A percentile compares a stretch with the other conserved stretches of the same genome.
These are phyloP conservation scores for Hymenopus coronatus DNA, from an alignment of 2,888 invertebrate genomes.

Conservation along the genomic window DNA sequence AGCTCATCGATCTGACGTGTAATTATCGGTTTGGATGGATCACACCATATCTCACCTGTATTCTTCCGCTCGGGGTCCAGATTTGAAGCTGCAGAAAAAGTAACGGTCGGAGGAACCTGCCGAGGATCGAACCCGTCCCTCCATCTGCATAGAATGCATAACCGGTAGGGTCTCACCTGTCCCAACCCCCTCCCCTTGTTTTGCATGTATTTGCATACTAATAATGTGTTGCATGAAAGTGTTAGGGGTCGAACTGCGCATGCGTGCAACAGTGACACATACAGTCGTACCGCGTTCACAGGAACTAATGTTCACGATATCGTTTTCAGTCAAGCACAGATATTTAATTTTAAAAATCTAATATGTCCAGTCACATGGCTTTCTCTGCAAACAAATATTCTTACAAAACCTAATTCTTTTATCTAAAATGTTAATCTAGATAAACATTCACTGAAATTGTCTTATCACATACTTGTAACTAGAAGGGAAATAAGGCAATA, in stretches of 20 bases:
- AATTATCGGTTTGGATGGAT: neutral
- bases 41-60: neutral
- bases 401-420: too few relatives aligned
- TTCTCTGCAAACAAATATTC: too few relatives aligned
- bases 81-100: neutral
- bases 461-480: too few relatives aligned
- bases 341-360: too few relatives aligned
- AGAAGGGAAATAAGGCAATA: too few relatives aligned
- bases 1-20: neutral
- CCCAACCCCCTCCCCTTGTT: neutral
- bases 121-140: neutral
- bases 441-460: too few relatives aligned
- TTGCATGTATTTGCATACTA: constrained; percentile 21
- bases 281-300: too few relatives aligned
- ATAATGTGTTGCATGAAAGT: neutral
- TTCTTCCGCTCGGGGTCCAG: neutral
- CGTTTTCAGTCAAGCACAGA: too few relatives aligned
- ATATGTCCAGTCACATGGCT: too few relatives aligned
- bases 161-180: neutral
- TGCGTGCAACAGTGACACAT: neutral
- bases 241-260: neutral
- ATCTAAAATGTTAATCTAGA: too few relatives aligned
- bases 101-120: neutral
- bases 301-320: too few relatives aligned
- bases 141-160: neutral